Conservation (phyloP, 2,113 vertebrate genomes). For the Phocoena phocoena region DNA sequence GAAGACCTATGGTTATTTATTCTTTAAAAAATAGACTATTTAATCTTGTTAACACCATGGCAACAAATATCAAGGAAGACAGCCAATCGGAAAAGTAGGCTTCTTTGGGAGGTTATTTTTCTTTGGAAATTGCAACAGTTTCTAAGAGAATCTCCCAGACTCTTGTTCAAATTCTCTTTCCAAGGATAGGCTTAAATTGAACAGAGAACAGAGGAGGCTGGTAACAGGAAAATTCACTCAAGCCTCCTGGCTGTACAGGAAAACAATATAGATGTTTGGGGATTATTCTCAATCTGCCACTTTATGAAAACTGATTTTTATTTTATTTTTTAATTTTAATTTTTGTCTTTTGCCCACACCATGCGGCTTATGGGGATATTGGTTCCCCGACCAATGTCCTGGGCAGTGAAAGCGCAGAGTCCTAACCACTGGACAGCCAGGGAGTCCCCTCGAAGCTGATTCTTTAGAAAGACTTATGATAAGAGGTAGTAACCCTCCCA, state of each 20-base stretch:
- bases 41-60: not conserved
- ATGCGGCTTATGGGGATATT: not conserved
- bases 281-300: not conserved
- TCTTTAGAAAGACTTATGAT: not conserved
- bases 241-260: not conserved
- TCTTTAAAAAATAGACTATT: not conserved
- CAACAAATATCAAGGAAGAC: not conserved
- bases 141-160: not conserved
- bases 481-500: not conserved
- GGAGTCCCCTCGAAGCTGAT: not conserved
- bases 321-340: not conserved
- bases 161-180: constrained; percentile 1
- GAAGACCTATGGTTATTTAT: not conserved
- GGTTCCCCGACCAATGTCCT: not conserved
- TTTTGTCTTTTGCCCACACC: not conserved
- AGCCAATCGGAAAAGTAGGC: not conserved
- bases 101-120: not conserved
- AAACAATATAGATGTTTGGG: not conserved
- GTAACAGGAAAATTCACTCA: not conserved
- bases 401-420: not conserved
- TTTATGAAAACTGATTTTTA: not conserved
- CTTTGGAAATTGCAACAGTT: not conserved
- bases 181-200: not conserved
- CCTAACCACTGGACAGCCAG: not conserved
- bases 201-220: not conserved